These are phyloP conservation scores for Flexamia atlantica DNA, from an alignment of 2,888 invertebrate genomes.

Conservation along the genomic window DNA sequence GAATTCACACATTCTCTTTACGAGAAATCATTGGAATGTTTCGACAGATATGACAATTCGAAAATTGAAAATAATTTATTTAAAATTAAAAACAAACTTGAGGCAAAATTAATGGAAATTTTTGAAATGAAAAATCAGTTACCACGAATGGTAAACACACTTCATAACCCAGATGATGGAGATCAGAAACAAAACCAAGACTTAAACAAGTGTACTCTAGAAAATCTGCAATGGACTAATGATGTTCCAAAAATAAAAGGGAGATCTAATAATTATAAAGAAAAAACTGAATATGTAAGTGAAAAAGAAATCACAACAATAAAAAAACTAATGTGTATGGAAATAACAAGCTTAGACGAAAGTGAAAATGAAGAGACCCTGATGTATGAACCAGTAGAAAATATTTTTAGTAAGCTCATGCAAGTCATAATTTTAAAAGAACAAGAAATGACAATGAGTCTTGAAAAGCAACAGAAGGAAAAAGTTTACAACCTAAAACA, in stretches of 20 bases:
- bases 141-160: not conserved
- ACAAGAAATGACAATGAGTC: not conserved
- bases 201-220: not conserved
- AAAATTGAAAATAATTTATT: not conserved
- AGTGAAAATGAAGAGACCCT: not conserved
- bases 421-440: not conserved
- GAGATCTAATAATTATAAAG: not conserved
- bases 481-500: not conserved
- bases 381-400: not conserved
- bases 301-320: not conserved
- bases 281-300: not conserved
- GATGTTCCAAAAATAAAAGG: not conserved
- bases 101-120: not conserved
- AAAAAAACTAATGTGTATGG: not conserved
- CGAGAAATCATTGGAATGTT: not conserved
- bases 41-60: not conserved
- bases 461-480: not conserved
- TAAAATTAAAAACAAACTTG: not conserved
- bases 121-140: not conserved
- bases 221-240: not conserved
- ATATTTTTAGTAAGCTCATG: constrained; percentile 21
- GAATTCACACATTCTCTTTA: not conserved
- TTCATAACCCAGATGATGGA: not conserved
- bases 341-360: constrained; percentile 26
- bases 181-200: constrained; percentile 1